phyloP scores from a whole-genome alignment of 2,888 invertebrate species.

The Ochropacha duplaris region DNA sequence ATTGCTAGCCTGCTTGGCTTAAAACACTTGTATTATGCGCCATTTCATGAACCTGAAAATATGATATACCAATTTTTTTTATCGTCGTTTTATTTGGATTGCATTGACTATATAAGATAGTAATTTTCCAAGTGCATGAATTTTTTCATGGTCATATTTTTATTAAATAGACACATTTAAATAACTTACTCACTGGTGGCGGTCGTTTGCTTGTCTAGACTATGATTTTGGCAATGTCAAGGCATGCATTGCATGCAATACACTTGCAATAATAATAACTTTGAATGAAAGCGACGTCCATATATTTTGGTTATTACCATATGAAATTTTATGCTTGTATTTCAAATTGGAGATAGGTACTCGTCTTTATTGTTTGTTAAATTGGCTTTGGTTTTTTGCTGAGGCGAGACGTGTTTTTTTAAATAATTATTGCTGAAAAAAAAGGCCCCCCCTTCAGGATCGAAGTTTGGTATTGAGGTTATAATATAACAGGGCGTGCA shows the following conservation, averaged over 20 bases:
- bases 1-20: too few relatives aligned
- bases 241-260: constrained; percentile 36
- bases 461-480: too few relatives aligned
- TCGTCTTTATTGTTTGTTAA: background rate
- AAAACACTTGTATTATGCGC: too few relatives aligned
- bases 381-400: background rate
- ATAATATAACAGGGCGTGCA: too few relatives aligned
- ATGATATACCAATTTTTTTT: too few relatives aligned
- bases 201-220: constrained; percentile 60
- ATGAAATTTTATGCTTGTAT: background rate
- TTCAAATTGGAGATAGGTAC: background rate
- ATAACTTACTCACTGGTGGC: constrained; percentile 55
- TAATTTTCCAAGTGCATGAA: background rate
- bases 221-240: constrained; percentile 68
- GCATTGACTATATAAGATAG: background rate
- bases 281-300: constrained; percentile 6
- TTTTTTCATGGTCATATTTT: constrained; percentile 11
- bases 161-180: constrained; percentile 36
- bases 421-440: too few relatives aligned
- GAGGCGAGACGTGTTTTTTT: too few relatives aligned
- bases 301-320: constrained; percentile 3
- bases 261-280: constrained; percentile 23
- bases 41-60: too few relatives aligned
- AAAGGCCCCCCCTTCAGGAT: too few relatives aligned
- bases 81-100: too few relatives aligned